Base-by-base conservation (phyloP, 1,140 invertebrate species). In the Diachasma alloeum region DNA sequence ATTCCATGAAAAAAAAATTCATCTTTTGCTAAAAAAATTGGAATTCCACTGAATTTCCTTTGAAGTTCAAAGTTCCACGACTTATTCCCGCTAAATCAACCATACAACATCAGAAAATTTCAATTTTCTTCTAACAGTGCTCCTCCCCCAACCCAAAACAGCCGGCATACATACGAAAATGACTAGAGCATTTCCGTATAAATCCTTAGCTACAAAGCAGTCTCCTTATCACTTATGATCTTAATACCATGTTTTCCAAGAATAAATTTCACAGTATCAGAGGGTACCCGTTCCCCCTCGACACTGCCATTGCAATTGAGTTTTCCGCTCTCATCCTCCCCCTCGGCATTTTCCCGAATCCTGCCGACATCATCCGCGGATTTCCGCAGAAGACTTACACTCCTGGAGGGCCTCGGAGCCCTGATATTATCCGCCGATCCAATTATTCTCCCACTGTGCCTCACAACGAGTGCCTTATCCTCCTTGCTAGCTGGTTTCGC, bases 221-320 rank as follows among this genome's bases (percentile, higher is more conserved):
- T 94, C 83, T 94, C 94, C 42, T 93, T 93, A 83, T 94, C 93
- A 81, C 93, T 94, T 26, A 94, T 94, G 42, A 94, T 93, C 83
- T 94, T 93, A 79, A 94, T 94, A 15, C 93, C 93, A 79, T 94
- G 93, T 82, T 94, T 93, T 3, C 93, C 94, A 53, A 94, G 89
- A 81, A 94, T 93, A 87, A 94, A 91, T 80, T 93, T 92, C 9
- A 94, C 92, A 39, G 92, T 91, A 84, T 93, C 93, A 77, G 75
- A 37, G 36, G 92, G 93, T 78, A 93, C 92, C 76, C 91, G 92
- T 53, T 90, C 87, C 67, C 90, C 90, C 17, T 83, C 82, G 70
- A 82, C 86, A 42, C 69, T 44, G 10, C 13, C 26, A 17, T 76
- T 42, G n/a, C 48, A 10, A 22, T 24, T 17, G 9, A 72, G n/a